Percentiles rank a stretch among this genome's conserved stretches.
These are phyloP conservation scores for Anolis sagrei DNA, from an alignment of 2,113 vertebrate species.

Conservation along the genomic window DNA sequence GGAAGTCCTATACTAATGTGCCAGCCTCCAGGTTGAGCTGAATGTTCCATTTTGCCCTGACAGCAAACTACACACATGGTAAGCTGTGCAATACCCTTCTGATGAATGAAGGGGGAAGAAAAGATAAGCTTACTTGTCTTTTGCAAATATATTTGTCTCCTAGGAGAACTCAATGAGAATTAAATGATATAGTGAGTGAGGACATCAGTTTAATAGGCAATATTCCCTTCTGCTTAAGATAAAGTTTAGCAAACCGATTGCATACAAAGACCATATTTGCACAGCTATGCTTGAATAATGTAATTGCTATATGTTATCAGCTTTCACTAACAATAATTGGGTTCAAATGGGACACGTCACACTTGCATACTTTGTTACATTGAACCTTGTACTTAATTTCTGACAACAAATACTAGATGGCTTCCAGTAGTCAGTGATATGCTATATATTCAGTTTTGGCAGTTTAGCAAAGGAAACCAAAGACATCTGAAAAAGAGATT, in stretches of 20 bases:
- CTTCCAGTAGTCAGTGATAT: not conserved
- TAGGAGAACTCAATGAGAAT: not conserved
- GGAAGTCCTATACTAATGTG: too few relatives aligned
- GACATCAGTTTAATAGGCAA: not conserved
- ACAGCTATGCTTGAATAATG: constrained; percentile 1
- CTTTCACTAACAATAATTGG: constrained; percentile 31
- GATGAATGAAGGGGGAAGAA: not conserved
- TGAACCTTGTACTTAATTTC: constrained; percentile 20
- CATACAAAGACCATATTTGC: constrained; percentile 43
- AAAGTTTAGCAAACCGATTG: constrained; percentile 42
- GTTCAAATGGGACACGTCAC: constrained; percentile 17
- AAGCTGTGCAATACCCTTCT: too few relatives aligned
- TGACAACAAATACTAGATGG: not conserved
- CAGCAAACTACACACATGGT: too few relatives aligned
- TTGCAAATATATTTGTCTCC: not conserved
- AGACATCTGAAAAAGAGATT: not conserved
- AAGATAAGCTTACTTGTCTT: not conserved
- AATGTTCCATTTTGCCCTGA: too few relatives aligned
- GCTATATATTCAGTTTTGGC: constrained; percentile 32
- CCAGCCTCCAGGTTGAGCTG: too few relatives aligned
- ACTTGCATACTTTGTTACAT: constrained; percentile 39
- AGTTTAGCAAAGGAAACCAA: constrained; percentile 36
- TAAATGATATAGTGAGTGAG: not conserved
- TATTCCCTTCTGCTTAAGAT: constrained; percentile 27
- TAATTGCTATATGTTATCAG: constrained; percentile 18